Percentiles rank a stretch among this genome's conserved stretches.
phyloP scores from a whole-genome alignment of 2,888 invertebrate species.

The Chirona hameri region DNA sequence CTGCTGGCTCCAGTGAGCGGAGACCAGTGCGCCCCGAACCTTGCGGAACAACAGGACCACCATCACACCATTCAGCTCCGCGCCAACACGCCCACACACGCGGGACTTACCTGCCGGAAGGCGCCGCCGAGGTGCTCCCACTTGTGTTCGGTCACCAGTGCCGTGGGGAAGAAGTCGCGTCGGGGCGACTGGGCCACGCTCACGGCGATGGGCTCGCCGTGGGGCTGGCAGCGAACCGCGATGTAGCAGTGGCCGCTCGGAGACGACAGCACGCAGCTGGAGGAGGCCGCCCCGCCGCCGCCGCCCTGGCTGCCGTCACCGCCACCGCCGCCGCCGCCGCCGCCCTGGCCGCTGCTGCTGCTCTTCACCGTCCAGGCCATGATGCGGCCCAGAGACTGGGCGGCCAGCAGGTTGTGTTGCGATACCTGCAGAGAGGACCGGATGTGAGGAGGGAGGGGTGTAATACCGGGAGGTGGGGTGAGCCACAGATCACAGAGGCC shows the following conservation, averaged over 20 bases:
- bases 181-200: constrained; percentile 38
- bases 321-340: constrained; percentile 54
- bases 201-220: constrained; percentile 34
- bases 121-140: constrained; percentile 94
- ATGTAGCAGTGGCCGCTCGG: constrained; percentile 71
- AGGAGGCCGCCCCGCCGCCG: neutral
- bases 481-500: no score
- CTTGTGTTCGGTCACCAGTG: constrained; percentile 81
- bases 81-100: no score
- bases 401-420: constrained; percentile 89
- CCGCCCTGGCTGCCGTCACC: constrained; percentile 33
- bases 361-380: constrained; percentile 95
- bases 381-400: constrained; percentile 83
- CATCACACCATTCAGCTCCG: no score
- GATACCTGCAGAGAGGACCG: constrained; percentile 62
- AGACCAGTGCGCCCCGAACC: no score
- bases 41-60: no score
- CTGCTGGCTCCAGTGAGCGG: no score
- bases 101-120: constrained; percentile 67
- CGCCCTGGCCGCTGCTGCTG: constrained; percentile 73
- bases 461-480: no score
- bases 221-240: constrained; percentile 33
- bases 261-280: constrained; percentile 84
- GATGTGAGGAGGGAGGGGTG: no score
- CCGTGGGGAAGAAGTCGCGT: constrained; percentile 46